A percentile compares a stretch with the other conserved stretches of the same genome.
Evolutionary conservation across 1,140 invertebrate species (phyloP).

Genomic region (Akabosia matsudoensis): DNA sequence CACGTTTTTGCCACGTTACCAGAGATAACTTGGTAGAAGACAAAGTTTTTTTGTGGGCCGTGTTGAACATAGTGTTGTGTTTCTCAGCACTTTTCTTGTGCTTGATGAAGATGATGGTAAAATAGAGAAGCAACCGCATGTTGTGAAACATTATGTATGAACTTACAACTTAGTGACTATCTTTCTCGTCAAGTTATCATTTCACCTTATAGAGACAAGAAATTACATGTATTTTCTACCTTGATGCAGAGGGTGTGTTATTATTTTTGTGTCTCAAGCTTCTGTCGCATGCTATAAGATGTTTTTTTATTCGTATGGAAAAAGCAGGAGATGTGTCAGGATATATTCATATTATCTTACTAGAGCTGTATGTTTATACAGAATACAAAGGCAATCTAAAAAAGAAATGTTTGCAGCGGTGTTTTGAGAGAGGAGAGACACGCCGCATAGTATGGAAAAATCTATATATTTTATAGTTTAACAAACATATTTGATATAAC

Average conservation of each 20-base stretch:
- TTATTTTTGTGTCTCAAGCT: too few species aligned
- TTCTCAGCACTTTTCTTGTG: too few species aligned
- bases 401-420: not conserved
- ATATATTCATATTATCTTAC: not conserved
- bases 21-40: too few species aligned
- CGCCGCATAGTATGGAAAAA: too few species aligned
- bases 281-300: not conserved
- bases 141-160: not conserved
- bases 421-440: not conserved
- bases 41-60: too few species aligned
- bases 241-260: too few species aligned
- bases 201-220: too few species aligned
- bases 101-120: not conserved
- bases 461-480: too few species aligned
- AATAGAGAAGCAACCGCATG: constrained; percentile 8
- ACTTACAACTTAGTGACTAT: not conserved
- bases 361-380: not conserved
- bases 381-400: not conserved
- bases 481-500: too few species aligned
- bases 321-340: not conserved
- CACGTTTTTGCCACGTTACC: not conserved
- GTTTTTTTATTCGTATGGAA: not conserved
- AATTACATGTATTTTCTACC: too few species aligned
- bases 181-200: too few species aligned
- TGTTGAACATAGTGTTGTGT: too few species aligned